A percentile compares a stretch with the other conserved stretches of the same genome.
phyloP scores from a whole-genome alignment of 2,888 invertebrate genomes.

The Campoplex capitator region DNA sequence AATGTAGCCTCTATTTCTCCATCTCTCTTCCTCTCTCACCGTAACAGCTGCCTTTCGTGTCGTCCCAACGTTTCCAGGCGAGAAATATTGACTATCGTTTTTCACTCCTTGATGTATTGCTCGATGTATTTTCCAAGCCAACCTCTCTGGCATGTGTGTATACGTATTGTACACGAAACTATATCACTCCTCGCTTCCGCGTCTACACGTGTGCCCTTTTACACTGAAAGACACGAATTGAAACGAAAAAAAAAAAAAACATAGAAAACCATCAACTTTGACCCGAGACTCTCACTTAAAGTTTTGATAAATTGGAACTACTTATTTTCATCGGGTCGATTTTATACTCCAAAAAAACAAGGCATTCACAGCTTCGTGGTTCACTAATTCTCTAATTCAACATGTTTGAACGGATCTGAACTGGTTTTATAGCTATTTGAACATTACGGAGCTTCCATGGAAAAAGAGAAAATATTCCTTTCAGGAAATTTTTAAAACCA shows the following conservation, averaged over 20 bases:
- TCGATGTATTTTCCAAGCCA: conserved; percentile 61
- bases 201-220: conserved; percentile 37
- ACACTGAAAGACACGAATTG: conserved; percentile 52
- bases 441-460: neutral
- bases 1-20: conserved; percentile 38
- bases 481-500: too few species aligned
- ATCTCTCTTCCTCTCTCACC: conserved; percentile 29
- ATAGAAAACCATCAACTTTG: conserved; percentile 56
- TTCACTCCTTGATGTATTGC: conserved; percentile 66
- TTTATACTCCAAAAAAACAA: neutral
- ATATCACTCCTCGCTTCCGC: conserved; percentile 8
- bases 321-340: conserved; percentile 10
- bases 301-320: conserved; percentile 56
- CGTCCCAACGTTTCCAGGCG: conserved; percentile 64
- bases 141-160: conserved; percentile 30
- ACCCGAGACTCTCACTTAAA: conserved; percentile 25
- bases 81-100: conserved; percentile 70
- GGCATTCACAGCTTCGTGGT: neutral
- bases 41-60: conserved; percentile 69
- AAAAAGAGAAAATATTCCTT: neutral
- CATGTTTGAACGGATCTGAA: neutral
- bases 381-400: neutral
- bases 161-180: conserved; percentile 6
- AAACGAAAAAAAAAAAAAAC: conserved; percentile 46
- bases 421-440: neutral